phyloP scores from a whole-genome alignment of 1,140 invertebrate species.

The Oreohelix idahoensis region DNA sequence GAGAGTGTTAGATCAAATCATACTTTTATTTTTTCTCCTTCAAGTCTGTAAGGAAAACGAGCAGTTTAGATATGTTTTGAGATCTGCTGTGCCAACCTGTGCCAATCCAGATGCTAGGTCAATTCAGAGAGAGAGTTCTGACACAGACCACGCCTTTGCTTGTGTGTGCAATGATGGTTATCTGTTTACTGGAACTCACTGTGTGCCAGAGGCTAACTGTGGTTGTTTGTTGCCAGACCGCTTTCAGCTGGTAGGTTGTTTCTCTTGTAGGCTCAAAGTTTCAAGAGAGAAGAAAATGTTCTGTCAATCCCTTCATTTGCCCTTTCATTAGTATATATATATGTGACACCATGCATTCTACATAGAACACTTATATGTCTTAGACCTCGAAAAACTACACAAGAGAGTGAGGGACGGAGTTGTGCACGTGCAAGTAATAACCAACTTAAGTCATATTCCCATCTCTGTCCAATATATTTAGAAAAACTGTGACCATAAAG shows the following conservation, averaged over 20 bases:
- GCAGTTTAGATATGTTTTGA: not conserved
- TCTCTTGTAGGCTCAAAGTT: too few species aligned
- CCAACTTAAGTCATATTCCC: too few species aligned
- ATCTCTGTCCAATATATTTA: too few species aligned
- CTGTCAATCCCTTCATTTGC: not conserved
- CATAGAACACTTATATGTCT: not conserved
- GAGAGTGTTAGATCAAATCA: not conserved
- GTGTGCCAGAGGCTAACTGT: not conserved
- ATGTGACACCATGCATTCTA: not conserved
- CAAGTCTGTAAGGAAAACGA: not conserved
- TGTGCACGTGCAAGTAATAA: too few species aligned
- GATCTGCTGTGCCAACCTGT: not conserved
- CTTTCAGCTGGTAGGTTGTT: not conserved
- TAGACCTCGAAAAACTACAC: not conserved
- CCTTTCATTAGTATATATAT: not conserved
- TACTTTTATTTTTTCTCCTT: not conserved
- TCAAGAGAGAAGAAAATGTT: too few species aligned
- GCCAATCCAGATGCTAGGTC: not conserved
- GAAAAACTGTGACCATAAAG: too few species aligned
- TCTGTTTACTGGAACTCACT: not conserved
- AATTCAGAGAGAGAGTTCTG: not conserved
- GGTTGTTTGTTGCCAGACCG: not conserved
- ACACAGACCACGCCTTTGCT: not conserved
- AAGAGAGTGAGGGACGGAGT: too few species aligned
- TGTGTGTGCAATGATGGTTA: not conserved